Conservation (phyloP, 2,888 invertebrate genomes). For the Ditula angustiorana region DNA sequence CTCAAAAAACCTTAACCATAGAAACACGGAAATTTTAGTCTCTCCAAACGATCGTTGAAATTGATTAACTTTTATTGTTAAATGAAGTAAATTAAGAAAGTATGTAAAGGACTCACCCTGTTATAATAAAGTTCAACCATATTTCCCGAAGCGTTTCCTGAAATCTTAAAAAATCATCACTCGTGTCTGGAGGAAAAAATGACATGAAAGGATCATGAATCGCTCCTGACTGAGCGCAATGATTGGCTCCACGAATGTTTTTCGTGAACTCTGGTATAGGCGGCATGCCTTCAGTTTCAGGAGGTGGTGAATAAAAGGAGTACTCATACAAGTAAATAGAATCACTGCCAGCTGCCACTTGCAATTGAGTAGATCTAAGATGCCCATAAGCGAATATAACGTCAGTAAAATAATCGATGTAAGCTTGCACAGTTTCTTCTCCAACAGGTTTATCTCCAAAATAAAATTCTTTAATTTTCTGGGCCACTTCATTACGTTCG, state of each 20-base stretch:
- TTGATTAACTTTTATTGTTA: too few relatives aligned
- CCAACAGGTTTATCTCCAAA: conserved; percentile 55
- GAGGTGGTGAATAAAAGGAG: conserved; percentile 45
- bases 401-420: conserved; percentile 66
- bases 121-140: conserved; percentile 60
- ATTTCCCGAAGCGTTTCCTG: conserved; percentile 51
- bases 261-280: conserved; percentile 46
- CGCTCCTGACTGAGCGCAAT: conserved; percentile 53
- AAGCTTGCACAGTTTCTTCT: conserved; percentile 50
- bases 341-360: conserved; percentile 51
- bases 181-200: neutral
- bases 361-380: conserved; percentile 51
- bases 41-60: too few relatives aligned
- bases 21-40: too few relatives aligned
- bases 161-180: conserved; percentile 48
- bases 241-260: conserved; percentile 53
- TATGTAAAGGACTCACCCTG: conserved; percentile 50
- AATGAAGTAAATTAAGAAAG: neutral
- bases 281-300: conserved; percentile 43
- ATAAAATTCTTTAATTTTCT: conserved; percentile 56
- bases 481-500: conserved; percentile 52
- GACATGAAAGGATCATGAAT: conserved; percentile 29
- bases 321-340: conserved; percentile 61
- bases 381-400: conserved; percentile 53
- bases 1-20: too few relatives aligned